Conservation (phyloP, 2,113 vertebrate genomes). For the Isichthys henryi region DNA sequence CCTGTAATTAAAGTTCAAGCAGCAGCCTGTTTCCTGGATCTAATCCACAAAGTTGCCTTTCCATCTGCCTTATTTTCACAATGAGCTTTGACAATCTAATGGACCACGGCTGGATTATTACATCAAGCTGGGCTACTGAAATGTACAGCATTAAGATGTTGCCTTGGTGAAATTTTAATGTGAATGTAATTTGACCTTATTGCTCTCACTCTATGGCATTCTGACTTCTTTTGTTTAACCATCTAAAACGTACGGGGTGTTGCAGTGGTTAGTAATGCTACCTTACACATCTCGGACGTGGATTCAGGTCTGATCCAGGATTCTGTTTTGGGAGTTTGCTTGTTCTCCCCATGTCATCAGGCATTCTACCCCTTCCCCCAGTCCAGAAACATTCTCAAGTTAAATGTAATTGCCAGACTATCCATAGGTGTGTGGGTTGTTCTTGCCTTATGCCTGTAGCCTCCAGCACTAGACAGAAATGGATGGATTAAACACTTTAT, state of each 20-base stretch:
- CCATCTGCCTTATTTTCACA: background rate
- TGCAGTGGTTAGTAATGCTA: background rate
- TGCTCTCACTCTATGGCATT: background rate
- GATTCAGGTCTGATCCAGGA: background rate
- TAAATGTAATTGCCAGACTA: no score
- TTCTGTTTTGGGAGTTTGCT: background rate
- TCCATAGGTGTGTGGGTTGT: background rate
- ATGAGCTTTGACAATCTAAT: background rate
- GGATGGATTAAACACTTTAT: background rate
- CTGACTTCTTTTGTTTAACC: background rate
- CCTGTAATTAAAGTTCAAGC: background rate
- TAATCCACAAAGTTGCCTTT: background rate
- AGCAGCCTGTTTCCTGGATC: background rate
- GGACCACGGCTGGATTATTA: background rate
- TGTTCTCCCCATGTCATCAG: background rate
- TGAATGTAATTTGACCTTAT: background rate
- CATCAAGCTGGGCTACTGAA: background rate
- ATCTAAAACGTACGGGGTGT: background rate
- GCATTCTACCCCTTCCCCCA: no score
- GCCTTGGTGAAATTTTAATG: background rate
- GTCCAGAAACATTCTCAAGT: no score
- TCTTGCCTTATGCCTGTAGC: background rate
- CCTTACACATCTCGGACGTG: no score
- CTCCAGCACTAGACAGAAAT: background rate
- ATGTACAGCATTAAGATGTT: background rate